Base-by-base conservation (phyloP, 1,140 invertebrate species). In the Tetragnatha versicolor region DNA sequence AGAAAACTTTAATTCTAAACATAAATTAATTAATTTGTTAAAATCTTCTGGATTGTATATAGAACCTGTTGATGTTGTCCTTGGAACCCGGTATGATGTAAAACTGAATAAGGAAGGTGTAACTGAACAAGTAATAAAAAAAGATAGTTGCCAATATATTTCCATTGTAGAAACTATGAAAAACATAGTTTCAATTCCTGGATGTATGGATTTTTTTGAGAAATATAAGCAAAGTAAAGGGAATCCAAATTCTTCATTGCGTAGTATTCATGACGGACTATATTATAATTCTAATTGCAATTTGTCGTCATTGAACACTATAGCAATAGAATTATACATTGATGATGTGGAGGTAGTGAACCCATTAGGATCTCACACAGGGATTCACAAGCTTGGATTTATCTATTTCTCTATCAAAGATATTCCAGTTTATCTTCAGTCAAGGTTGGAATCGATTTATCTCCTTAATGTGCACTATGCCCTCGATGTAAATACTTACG, bases 331-430 rank as follows among this genome's bases (percentile, higher is more conserved):
- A 35, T 22, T 63, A 10, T 63, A 33, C 31, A 63, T 63, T 20
- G 60, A 63, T 63, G 60, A 63, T 31, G 29, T 63, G 1, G 60
- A 63, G 31, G 25, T 63, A 31, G 31, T 35, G 7, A 63, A 63
- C 33, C 33, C 33, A 10, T 22, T 63, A 9, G 60, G 27, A 31
- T 63, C 60, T 27, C 60, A 63, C 33, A 63, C 60, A 37, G 60
- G 60, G 27, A 31, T 63, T 12, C 60, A 63, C 33, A 63, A 63
- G 22, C 14, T 63, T 14, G 33, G 60, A 35, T 63, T 63, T 63
- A 31, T 63, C 17, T 37, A 63, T 63, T 63, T 63, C 25, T 17
- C 60, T 14, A 63, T 63, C 14, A 63, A 63, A 63, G 60, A 63
- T 35, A 17, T 63, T 14, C 60, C 60, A 37, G 60, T 63, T 14